phyloP scores from a whole-genome alignment of 2,888 invertebrate genomes.

The Phortica okadai region DNA sequence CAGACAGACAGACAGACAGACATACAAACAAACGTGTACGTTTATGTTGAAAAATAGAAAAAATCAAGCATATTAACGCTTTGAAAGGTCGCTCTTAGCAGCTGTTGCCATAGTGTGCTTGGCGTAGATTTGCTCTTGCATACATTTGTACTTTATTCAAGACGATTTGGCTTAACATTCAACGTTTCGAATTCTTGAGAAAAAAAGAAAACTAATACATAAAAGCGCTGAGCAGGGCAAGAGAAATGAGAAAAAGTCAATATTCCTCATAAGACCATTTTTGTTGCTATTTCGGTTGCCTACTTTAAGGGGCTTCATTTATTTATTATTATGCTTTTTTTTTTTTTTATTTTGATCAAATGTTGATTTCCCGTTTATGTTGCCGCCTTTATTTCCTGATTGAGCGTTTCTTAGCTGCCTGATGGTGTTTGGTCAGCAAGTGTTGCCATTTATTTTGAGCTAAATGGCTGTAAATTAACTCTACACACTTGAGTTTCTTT shows the following conservation, averaged over 20 bases:
- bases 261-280: neutral
- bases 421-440: conserved; percentile 5
- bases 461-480: conserved; percentile 45
- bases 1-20: neutral
- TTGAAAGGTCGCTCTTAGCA: neutral
- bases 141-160: neutral
- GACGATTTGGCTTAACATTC: neutral
- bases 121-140: neutral
- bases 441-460: conserved; percentile 26
- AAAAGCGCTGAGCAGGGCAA: neutral
- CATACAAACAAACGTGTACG: neutral
- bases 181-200: neutral
- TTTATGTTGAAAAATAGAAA: neutral
- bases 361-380: neutral
- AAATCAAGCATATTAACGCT: neutral
- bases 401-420: neutral
- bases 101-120: conserved; percentile 6
- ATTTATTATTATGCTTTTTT: too few species aligned
- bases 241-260: conserved; percentile 5
- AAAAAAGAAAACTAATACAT: neutral
- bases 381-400: neutral
- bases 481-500: conserved; percentile 45
- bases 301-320: neutral
- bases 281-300: neutral
- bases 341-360: too few species aligned